Evolutionary conservation across 1,140 invertebrate species (phyloP), one percentile per base, ranked within the genome.

Genomic region (Panulirus ornatus): DNA sequence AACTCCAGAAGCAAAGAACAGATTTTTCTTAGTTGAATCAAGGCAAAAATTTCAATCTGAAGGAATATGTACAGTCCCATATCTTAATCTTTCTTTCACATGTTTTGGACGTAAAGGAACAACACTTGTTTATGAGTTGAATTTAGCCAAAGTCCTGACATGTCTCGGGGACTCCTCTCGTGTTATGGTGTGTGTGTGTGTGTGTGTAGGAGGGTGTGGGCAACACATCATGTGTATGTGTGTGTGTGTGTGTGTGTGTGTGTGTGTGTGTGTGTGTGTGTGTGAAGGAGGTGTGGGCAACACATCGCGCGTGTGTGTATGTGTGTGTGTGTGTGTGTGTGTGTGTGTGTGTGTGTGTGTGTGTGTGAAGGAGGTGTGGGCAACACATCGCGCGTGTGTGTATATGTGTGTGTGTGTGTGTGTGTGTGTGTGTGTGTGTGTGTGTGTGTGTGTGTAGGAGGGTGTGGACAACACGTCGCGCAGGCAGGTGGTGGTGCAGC

Each of bases 201-300:
- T 58, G 11, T 58, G 51, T 58, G 11, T 58, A 22, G n/a, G n/a
- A n/a, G n/a, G n/a, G n/a, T n/a, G n/a, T 22, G 14, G 34, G 11
- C 1, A 27, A 1, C 14, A 2, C 40, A 0, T 76, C 40, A 36
- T 76, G 14, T 38, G 73, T 76, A 36, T 38, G 73, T 76, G 73
- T 38, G 73, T 76, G 73, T 38, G 73, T 76, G 73, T 38, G 73
- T 76, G 14, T 38, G 73, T 76, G 14, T 38, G 34, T 76, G 73
- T 38, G 14, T 3, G 73, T 38, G 73, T 76, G 40, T 38, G 5
- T 38, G 73, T 38, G 73, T 22, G 2, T 76, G 34, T 16, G 73
- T 73, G 70, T 27, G 22, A 2, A 22, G 9, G 66, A n/a, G n/a
- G n/a, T n/a, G n/a, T n/a, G n/a, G n/a, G n/a, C n/a, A n/a, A n/a